phyloP scores from a whole-genome alignment of 2,113 vertebrate species.

The Megaceryle maxima region DNA sequence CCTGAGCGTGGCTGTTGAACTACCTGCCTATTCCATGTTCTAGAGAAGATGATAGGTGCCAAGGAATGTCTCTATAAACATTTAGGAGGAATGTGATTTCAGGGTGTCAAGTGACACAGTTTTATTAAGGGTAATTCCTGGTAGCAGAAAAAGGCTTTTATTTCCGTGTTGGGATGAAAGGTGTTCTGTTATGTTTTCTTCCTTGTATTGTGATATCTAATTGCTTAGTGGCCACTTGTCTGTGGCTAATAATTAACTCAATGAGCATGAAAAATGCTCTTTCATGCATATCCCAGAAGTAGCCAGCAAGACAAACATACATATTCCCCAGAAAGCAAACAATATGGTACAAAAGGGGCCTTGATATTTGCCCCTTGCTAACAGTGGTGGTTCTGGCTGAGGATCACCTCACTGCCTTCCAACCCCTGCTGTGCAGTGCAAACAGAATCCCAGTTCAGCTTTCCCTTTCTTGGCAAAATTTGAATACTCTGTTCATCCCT shows the following conservation, averaged over 20 bases:
- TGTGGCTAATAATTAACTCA: conserved; percentile 44
- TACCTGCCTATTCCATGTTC: too few species aligned
- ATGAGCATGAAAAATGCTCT: conserved; percentile 35
- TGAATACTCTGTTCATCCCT: neutral
- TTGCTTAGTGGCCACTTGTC: conserved; percentile 21
- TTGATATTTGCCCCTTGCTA: neutral
- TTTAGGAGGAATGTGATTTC: neutral
- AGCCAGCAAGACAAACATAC: conserved; percentile 22
- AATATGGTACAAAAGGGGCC: neutral
- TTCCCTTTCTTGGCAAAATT: neutral
- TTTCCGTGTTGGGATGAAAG: conserved; percentile 65
- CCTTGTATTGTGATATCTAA: conserved; percentile 17
- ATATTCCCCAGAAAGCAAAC: conserved; percentile 14
- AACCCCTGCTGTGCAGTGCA: neutral
- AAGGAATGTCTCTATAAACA: neutral
- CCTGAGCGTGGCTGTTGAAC: neutral
- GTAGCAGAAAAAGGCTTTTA: neutral
- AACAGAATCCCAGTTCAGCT: neutral
- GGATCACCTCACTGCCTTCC: neutral
- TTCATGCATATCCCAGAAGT: neutral
- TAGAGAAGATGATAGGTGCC: neutral
- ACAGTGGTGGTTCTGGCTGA: neutral
- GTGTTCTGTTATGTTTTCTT: conserved; percentile 39
- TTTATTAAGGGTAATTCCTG: conserved; percentile 64
- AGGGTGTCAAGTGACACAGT: neutral